phyloP scores from a whole-genome alignment of 2,888 invertebrate genomes.

The Boloria selene region DNA sequence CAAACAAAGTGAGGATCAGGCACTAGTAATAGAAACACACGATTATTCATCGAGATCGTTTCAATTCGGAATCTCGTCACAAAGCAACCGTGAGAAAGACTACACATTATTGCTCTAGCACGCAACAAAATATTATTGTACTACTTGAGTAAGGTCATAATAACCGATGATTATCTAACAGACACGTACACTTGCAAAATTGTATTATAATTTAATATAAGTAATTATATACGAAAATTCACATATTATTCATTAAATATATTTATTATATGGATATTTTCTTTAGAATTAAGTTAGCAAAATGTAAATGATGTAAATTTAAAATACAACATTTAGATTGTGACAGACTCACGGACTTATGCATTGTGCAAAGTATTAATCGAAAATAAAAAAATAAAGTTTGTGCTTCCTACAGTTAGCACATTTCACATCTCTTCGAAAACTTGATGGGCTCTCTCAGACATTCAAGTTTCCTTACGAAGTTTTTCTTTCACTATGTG shows the following conservation, averaged over 20 bases:
- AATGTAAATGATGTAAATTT: no score
- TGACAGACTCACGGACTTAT: no score
- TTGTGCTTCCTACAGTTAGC: no score
- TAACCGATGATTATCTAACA: constrained; percentile 45
- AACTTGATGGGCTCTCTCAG: no score
- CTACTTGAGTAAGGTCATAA: constrained; percentile 45
- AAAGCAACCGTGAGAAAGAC: constrained; percentile 44
- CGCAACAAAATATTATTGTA: constrained; percentile 45
- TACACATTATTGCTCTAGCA: constrained; percentile 42
- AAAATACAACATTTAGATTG: no score
- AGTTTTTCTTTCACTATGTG: no score
- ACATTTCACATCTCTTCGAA: no score
- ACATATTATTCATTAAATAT: not conserved
- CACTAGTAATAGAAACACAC: not conserved
- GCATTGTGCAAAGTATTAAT: no score
- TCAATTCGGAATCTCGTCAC: constrained; percentile 36
- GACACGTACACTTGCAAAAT: constrained; percentile 49
- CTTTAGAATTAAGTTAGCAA: not conserved
- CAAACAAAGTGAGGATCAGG: not conserved
- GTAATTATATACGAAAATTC: not conserved
- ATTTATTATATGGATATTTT: not conserved
- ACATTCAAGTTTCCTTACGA: no score
- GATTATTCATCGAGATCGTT: constrained; percentile 11
- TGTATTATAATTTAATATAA: constrained; percentile 11
- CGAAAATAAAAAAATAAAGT: no score